A percentile compares a stretch with the other conserved stretches of the same genome.
phyloP scores from a whole-genome alignment of 2,888 invertebrate species.

The Nomada fabriciana region DNA sequence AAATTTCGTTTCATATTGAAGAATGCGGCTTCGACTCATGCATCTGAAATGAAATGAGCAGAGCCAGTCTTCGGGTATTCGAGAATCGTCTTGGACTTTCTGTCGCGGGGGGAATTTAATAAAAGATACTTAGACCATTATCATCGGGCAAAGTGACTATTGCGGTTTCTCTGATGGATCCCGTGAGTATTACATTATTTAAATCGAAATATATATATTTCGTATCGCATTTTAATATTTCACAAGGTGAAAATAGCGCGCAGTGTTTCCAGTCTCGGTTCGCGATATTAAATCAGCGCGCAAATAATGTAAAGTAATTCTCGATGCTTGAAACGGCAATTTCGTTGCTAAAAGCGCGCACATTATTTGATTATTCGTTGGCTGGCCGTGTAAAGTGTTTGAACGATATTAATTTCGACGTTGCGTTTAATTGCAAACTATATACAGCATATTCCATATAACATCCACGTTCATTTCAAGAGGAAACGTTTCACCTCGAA shows the following conservation, averaged over 20 bases:
- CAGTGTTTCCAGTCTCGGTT: background rate
- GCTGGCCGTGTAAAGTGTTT: conserved; percentile 28
- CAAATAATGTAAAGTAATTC: conserved; percentile 23
- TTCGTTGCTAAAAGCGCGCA: conserved; percentile 26
- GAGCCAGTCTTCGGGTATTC: too few relatives aligned
- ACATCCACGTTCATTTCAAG: background rate
- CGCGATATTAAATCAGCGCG: conserved; percentile 30
- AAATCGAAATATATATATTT: too few relatives aligned
- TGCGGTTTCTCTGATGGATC: too few relatives aligned
- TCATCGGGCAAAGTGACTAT: too few relatives aligned
- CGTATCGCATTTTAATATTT: too few relatives aligned
- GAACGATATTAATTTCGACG: conserved; percentile 36
- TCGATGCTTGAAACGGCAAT: conserved; percentile 21
- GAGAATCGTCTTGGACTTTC: too few relatives aligned
- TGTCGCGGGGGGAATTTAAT: too few relatives aligned
- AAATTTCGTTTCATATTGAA: too few relatives aligned
- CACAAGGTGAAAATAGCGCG: background rate
- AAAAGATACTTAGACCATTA: too few relatives aligned
- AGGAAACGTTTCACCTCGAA: background rate
- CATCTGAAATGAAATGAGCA: too few relatives aligned
- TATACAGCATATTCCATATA: conserved; percentile 5
- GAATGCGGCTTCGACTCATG: too few relatives aligned
- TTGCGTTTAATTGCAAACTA: conserved; percentile 26
- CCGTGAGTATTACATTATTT: too few relatives aligned
- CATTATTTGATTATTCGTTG: conserved; percentile 28